Evolutionary conservation across 2,797 vertebrate species (phyloP).

Genomic region (Vespertilio murinus): DNA sequence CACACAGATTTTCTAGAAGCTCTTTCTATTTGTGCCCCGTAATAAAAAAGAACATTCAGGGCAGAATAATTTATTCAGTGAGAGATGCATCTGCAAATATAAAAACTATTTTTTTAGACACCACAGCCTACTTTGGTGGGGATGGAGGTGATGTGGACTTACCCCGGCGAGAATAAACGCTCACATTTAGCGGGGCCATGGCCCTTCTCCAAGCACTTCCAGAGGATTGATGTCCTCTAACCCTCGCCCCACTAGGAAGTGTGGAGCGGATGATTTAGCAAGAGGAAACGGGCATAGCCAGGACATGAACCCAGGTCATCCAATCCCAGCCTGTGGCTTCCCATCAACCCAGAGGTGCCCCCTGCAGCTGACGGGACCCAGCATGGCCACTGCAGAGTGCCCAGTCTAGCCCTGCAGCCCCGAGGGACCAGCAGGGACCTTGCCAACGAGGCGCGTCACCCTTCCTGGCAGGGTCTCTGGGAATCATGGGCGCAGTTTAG

Average conservation of each 20-base stretch:
- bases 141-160: background rate
- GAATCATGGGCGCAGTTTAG: background rate
- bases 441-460: background rate
- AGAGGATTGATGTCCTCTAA: background rate
- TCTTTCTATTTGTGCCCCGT: constrained; percentile 28
- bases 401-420: background rate
- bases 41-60: constrained; percentile 15
- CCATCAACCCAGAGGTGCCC: background rate
- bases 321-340: background rate
- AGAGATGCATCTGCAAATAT: constrained; percentile 56
- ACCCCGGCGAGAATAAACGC: background rate
- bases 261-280: background rate
- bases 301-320: background rate
- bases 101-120: constrained; percentile 35
- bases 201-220: background rate
- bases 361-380: no score
- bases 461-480: background rate
- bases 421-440: background rate
- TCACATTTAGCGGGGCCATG: background rate
- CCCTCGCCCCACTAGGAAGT: background rate
- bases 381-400: accelerated
- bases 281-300: background rate
- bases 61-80: constrained; percentile 58
- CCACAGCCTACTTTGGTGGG: background rate
- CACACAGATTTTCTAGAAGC: constrained; percentile 29